Conservation (phyloP, 2,888 invertebrate genomes). For the Tineola bisselliella region DNA sequence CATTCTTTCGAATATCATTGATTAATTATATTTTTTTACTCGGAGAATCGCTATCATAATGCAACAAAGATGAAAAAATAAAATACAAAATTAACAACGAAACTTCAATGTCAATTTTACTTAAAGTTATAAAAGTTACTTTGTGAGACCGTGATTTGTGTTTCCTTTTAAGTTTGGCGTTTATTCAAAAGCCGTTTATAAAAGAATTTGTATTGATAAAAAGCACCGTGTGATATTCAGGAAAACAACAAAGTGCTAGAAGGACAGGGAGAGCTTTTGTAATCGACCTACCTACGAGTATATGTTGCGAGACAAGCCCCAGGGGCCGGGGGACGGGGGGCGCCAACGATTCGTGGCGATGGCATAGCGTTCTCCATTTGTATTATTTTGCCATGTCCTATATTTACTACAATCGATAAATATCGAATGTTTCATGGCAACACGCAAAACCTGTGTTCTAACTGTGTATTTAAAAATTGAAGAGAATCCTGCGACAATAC, state of each 20-base stretch:
- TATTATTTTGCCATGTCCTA: slow-evolving; percentile 13
- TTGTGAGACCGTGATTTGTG: slow-evolving; percentile 4
- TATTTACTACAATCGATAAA: slow-evolving; percentile 13
- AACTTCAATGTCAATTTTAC: neutral
- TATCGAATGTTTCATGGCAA: neutral
- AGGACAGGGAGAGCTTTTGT: slow-evolving; percentile 8
- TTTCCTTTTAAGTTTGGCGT: slow-evolving; percentile 2
- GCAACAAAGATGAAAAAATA: too few species aligned
- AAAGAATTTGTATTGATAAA: slow-evolving; percentile 6
- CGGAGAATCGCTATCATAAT: too few species aligned
- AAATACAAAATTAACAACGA: neutral
- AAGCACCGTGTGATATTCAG: slow-evolving; percentile 10
- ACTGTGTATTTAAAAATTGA: neutral
- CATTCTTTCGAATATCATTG: too few species aligned
- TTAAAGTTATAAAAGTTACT: neutral
- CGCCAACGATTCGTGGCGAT: neutral
- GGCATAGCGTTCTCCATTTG: slow-evolving; percentile 10
- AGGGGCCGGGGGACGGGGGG: neutral
- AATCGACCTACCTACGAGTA: neutral
- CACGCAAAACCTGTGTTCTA: neutral
- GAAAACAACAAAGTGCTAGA: slow-evolving; percentile 10
- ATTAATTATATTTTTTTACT: too few species aligned
- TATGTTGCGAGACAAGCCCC: neutral
- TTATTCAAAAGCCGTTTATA: slow-evolving; percentile 3
- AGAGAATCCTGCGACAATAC: too few species aligned